These are phyloP conservation scores for Stomatorhinus walkeri DNA, from an alignment of 2,797 vertebrate species.

Conservation along the genomic window DNA sequence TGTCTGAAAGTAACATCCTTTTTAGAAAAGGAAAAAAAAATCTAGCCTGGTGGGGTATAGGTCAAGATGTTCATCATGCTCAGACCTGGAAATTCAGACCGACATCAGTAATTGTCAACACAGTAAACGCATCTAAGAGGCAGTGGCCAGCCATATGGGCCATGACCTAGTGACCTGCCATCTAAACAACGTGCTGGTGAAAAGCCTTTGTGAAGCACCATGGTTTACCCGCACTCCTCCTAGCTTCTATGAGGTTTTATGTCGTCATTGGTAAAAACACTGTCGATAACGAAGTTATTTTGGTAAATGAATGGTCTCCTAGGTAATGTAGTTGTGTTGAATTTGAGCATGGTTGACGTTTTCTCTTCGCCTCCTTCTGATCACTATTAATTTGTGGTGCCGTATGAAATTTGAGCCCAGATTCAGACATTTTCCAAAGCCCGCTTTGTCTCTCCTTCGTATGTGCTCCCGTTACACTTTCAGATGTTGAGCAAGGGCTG, in stretches of 20 bases:
- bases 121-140: neutral
- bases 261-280: neutral
- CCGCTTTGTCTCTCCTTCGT: neutral
- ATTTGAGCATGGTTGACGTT: neutral
- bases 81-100: constrained; percentile 12
- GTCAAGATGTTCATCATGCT: constrained; percentile 40
- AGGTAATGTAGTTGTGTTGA: neutral
- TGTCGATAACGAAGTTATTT: neutral
- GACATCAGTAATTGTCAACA: neutral
- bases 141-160: neutral
- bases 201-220: neutral
- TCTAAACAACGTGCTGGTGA: neutral
- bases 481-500: neutral
- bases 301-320: neutral
- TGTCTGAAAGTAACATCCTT: constrained; percentile 51
- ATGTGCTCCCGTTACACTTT: neutral
- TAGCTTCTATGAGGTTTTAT: neutral
- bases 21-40: constrained; percentile 27
- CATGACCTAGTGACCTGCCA: neutral
- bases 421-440: neutral
- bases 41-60: constrained; percentile 30
- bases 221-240: neutral
- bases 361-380: neutral
- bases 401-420: neutral
- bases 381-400: neutral